Conservation (phyloP, 2,888 invertebrate genomes). For the Brachyptera putata region DNA sequence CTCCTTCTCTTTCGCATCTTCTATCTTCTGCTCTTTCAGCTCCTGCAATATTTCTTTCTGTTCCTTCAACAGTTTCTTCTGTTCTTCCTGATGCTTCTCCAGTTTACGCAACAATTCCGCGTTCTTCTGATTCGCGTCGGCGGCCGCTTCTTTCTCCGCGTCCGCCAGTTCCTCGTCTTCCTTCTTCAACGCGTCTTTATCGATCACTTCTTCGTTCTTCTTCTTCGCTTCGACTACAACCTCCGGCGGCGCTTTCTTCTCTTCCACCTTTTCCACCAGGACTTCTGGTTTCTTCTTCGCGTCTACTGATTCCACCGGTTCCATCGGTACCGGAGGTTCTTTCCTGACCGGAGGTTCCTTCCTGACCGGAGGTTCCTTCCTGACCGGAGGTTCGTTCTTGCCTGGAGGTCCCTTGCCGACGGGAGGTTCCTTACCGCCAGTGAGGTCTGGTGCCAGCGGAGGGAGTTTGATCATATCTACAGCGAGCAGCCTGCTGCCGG, state of each 20-base stretch:
- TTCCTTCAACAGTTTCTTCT: conserved; percentile 54
- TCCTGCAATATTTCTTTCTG: not conserved
- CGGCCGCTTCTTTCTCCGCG: not conserved
- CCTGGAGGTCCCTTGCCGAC: conserved; percentile 30
- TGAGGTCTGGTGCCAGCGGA: not conserved
- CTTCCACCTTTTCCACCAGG: conserved; percentile 41
- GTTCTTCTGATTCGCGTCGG: not conserved
- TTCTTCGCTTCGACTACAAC: conserved; percentile 29
- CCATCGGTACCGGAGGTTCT: conserved; percentile 45
- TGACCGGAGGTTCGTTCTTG: conserved; percentile 39
- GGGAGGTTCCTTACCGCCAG: not conserved
- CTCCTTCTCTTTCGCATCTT: conserved; percentile 1
- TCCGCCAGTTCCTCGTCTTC: conserved; percentile 42
- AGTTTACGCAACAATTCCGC: conserved; percentile 3
- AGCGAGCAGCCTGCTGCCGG: not conserved
- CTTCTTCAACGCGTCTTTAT: conserved; percentile 46
- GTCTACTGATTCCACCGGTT: conserved; percentile 41
- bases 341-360: conserved; percentile 36
- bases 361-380: not conserved
- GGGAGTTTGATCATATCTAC: not conserved
- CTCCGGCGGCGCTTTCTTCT: conserved; percentile 42
- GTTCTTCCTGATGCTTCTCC: conserved; percentile 62
- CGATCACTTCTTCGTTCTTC: conserved; percentile 43
- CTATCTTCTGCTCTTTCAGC: conserved; percentile 7
- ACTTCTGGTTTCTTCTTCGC: conserved; percentile 40